Evolutionary conservation across 2,888 invertebrate species (phyloP).

Genomic region (Esperia sulphurella): DNA sequence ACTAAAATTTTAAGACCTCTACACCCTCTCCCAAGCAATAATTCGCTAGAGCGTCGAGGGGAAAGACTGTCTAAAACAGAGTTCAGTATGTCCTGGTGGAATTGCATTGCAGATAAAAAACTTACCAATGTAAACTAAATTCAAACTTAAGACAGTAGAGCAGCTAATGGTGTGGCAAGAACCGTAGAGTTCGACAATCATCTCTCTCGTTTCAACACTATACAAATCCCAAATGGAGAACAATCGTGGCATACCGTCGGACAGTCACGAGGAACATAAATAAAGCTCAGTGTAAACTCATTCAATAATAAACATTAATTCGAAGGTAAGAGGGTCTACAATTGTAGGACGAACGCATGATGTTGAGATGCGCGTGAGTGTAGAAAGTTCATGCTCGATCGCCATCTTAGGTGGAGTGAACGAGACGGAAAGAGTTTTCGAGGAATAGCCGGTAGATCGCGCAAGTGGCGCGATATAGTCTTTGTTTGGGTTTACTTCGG

Average conservation of each 20-base stretch:
- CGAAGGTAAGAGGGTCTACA: constrained; percentile 24
- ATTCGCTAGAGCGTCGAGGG: not conserved
- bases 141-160: constrained; percentile 15
- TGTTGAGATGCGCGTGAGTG: constrained; percentile 56
- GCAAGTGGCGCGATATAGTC: constrained; percentile 22
- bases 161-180: constrained; percentile 11
- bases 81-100: not conserved
- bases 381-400: constrained; percentile 36
- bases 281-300: constrained; percentile 35
- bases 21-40: not conserved
- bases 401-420: constrained; percentile 17
- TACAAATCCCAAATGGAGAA: constrained; percentile 52
- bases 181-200: constrained; percentile 18
- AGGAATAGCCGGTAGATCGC: constrained; percentile 36
- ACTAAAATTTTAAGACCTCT: constrained; percentile 1
- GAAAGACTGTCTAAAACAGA: not conserved
- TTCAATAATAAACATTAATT: constrained; percentile 28
- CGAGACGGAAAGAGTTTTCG: constrained; percentile 29
- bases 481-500: constrained; percentile 24
- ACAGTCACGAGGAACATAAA: constrained; percentile 74
- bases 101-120: constrained; percentile 13
- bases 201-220: constrained; percentile 60
- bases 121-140: constrained; percentile 18
- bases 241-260: constrained; percentile 47
- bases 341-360: constrained; percentile 20